Base-by-base conservation (phyloP, 2,888 invertebrate genomes). In the Strigamia crassipes region DNA sequence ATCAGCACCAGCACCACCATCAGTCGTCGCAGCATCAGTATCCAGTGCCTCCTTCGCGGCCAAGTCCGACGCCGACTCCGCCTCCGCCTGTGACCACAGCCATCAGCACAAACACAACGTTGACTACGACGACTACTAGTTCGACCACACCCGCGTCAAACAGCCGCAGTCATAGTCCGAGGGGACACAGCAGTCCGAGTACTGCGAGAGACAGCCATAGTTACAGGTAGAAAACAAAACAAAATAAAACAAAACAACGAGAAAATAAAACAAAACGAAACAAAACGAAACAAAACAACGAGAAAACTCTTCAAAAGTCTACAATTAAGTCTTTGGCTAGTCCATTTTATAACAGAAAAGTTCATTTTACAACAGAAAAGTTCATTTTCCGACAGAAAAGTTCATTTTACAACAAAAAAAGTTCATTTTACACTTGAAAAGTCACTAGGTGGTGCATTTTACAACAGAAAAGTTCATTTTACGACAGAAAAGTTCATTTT, bases 221-320 rank as follows among this genome's bases (percentile, higher is more conserved):
- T 88, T 95, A 94, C 90, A 94, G 94, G 95, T 95, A 90, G 85
- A n/a, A n/a, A n/a, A n/a, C n/a, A n/a, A n/a, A n/a, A n/a, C n/a
- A n/a, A n/a, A n/a, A n/a, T n/a, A n/a, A n/a, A n/a, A n/a, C n/a
- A n/a, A n/a, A n/a, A n/a, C n/a, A n/a, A n/a, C n/a, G n/a, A n/a
- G n/a, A n/a, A n/a, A n/a, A n/a, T n/a, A n/a, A n/a, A n/a, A n/a
- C n/a, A n/a, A n/a, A n/a, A n/a, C n/a, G n/a, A n/a, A n/a, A n/a
- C n/a, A n/a, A n/a, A n/a, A n/a, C n/a, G n/a, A n/a, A n/a, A n/a
- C n/a, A n/a, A n/a, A n/a, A n/a, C n/a, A n/a, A n/a, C n/a, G n/a
- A n/a, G n/a, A n/a, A n/a, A n/a, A n/a, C n/a, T n/a, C n/a, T n/a
- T n/a, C n/a, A n/a, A n/a, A n/a, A n/a, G n/a, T n/a, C n/a, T n/a